phyloP scores from a whole-genome alignment of 64 coral and sea anemone genomes.

The Orbicella faveolata region DNA sequence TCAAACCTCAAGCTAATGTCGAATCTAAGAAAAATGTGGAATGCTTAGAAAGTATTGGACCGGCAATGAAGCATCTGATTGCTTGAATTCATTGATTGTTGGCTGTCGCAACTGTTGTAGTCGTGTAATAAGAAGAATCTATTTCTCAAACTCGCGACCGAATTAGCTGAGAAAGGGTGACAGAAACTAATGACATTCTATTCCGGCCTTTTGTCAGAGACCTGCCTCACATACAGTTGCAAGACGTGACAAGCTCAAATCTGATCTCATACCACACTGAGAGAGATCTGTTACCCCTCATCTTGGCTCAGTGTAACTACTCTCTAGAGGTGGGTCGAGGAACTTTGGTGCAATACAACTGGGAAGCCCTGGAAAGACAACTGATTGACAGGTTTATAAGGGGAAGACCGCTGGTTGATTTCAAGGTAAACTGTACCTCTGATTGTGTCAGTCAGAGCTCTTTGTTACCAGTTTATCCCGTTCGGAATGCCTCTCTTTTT shows the following conservation, averaged over 20 bases:
- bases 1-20: no score
- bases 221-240: conserved; percentile 20
- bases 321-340: conserved; percentile 67
- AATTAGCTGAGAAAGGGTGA: no score
- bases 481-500: no score
- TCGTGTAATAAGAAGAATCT: no score
- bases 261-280: conserved; percentile 60
- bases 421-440: conserved; percentile 30
- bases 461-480: no score
- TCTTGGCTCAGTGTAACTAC: conserved; percentile 65
- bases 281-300: conserved; percentile 55
- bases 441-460: neutral
- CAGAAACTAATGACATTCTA: neutral
- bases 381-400: conserved; percentile 70
- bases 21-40: no score
- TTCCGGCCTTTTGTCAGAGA: neutral
- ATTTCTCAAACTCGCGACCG: no score
- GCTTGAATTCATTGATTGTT: no score
- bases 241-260: conserved; percentile 45
- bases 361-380: conserved; percentile 58
- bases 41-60: no score
- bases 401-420: conserved; percentile 56
- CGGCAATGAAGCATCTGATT: no score
- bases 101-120: no score
- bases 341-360: conserved; percentile 65